Conservation (phyloP, 2,888 invertebrate genomes). For the Selenia dentaria region DNA sequence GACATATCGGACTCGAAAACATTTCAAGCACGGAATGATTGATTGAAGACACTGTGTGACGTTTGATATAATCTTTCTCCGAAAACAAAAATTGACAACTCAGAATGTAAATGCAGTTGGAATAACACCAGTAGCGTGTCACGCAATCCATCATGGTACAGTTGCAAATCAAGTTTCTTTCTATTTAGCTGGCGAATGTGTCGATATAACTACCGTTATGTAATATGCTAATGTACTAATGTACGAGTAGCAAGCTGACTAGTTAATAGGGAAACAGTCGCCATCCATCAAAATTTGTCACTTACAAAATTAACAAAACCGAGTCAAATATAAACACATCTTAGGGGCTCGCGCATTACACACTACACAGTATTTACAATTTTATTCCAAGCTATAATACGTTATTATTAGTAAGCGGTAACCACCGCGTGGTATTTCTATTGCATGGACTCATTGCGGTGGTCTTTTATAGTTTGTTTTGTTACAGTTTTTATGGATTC, state of each 20-base stretch:
- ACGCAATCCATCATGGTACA: conserved; percentile 44
- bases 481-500: conserved; percentile 67
- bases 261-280: conserved; percentile 37
- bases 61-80: conserved; percentile 34
- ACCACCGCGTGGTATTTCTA: conserved; percentile 67
- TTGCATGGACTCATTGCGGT: conserved; percentile 66
- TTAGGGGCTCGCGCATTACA: too few relatives aligned
- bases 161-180: conserved; percentile 43
- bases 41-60: conserved; percentile 41
- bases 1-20: conserved; percentile 43
- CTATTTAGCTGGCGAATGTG: conserved; percentile 28
- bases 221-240: conserved; percentile 41
- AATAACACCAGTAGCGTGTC: conserved; percentile 30
- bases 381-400: neutral
- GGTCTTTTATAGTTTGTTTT: conserved; percentile 73
- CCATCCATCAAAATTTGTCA: conserved; percentile 38
- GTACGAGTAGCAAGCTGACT: conserved; percentile 26
- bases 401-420: conserved; percentile 60
- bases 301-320: conserved; percentile 8
- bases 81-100: conserved; percentile 22
- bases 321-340: neutral
- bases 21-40: conserved; percentile 45
- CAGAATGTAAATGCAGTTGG: conserved; percentile 8
- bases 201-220: conserved; percentile 35
- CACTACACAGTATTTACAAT: too few relatives aligned